phyloP scores from a whole-genome alignment of 2,113 vertebrate species.

The sheep (Ovis aries) region ARS-UI_Ramb_v3.0 NC_056077.1:35364501-35365000 shows the following conservation, averaged over 20 bases:
- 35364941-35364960: neutral
- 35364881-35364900: neutral
- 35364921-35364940: neutral
- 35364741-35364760: neutral
- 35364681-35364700: neutral
- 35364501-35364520: rapidly evolving
- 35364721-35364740: neutral
- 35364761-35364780: neutral
- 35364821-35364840: neutral
- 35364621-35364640: rapidly evolving
- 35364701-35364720: neutral
- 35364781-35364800: neutral
- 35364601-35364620: neutral
- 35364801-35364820: neutral
- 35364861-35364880: neutral
- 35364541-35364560: neutral
- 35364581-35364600: rapidly evolving
- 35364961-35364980: neutral
- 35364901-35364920: neutral
- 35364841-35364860: neutral
- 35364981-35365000: neutral
- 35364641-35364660: neutral
- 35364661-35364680: neutral
- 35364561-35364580: rapidly evolving
- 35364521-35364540: neutral